These are phyloP conservation scores for Mormyrus iriodes DNA, from an alignment of 2,113 vertebrate species.

Conservation along the genomic window DNA sequence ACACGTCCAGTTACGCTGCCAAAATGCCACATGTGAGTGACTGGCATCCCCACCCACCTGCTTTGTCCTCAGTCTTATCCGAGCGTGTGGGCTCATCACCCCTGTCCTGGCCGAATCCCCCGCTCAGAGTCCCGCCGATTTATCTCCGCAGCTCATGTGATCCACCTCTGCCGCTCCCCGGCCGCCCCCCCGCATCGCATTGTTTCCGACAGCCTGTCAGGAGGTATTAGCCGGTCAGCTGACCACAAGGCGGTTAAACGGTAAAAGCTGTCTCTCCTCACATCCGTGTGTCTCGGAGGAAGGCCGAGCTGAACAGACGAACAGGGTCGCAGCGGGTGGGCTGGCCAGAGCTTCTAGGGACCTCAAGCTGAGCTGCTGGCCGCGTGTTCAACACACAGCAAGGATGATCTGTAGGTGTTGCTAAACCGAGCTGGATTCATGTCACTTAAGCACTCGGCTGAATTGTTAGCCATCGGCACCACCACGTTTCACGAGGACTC, in stretches of 20 bases:
- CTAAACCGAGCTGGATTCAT: not conserved
- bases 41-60: not conserved
- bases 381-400: not conserved
- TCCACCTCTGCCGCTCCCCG: constrained; percentile 22
- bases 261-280: constrained; percentile 16
- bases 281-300: constrained; percentile 32
- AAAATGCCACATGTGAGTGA: not conserved
- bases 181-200: constrained; percentile 8
- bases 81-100: not conserved
- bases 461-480: not conserved
- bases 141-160: constrained; percentile 32
- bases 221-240: constrained; percentile 41
- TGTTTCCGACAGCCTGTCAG: constrained; percentile 40
- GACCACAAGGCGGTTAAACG: constrained; percentile 29
- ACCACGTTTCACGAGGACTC: not conserved
- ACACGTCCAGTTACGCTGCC: not conserved
- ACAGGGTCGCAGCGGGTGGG: constrained; percentile 20
- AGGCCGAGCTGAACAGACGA: constrained; percentile 33
- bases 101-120: not conserved
- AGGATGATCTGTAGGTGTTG: not conserved
- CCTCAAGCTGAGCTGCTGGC: not conserved
- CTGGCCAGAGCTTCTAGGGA: not conserved
- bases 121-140: constrained; percentile 20
- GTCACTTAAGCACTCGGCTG: not conserved
- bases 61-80: constrained; percentile 8